Conservation (phyloP, 2,797 vertebrate species). For the Pelochelys cantorii region DNA sequence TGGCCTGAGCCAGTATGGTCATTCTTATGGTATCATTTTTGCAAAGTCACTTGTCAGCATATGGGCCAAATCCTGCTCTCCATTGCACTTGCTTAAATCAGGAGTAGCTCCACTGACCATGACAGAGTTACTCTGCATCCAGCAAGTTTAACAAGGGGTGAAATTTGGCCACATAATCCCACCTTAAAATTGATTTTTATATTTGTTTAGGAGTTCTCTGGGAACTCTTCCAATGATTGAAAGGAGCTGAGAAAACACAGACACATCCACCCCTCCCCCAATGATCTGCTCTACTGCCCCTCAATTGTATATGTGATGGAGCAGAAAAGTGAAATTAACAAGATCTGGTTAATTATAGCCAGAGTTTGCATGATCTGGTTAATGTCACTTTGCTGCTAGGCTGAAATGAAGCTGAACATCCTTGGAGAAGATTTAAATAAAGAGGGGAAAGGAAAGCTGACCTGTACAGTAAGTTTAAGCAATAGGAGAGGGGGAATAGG, state of each 20-base stretch:
- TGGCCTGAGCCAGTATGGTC: background rate
- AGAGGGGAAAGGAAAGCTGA: background rate
- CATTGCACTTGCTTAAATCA: background rate
- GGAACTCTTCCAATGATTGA: conserved; percentile 17
- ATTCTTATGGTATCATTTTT: background rate
- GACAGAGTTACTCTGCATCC: background rate
- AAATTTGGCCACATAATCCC: background rate
- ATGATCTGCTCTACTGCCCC: background rate
- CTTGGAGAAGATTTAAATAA: background rate
- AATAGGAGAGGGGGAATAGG: background rate
- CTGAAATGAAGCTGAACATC: conserved; percentile 23
- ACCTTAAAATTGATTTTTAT: conserved; percentile 34
- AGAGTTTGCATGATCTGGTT: conserved; percentile 19
- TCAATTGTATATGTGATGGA: conserved; percentile 5
- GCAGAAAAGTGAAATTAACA: conserved; percentile 42
- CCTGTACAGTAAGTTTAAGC: background rate
- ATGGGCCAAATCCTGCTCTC: background rate
- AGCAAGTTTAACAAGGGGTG: background rate
- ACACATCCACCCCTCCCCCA: background rate
- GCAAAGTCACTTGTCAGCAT: conserved; percentile 13
- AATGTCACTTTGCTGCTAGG: conserved; percentile 5
- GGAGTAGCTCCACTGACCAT: background rate
- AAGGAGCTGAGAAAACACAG: conserved; percentile 14
- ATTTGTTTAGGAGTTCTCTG: background rate
- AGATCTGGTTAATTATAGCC: conserved; percentile 43